Evolutionary conservation across 2,888 invertebrate genomes (phyloP), one percentile per base, ranked within the genome.

Genomic region (Drosophila flavopinicola): DNA sequence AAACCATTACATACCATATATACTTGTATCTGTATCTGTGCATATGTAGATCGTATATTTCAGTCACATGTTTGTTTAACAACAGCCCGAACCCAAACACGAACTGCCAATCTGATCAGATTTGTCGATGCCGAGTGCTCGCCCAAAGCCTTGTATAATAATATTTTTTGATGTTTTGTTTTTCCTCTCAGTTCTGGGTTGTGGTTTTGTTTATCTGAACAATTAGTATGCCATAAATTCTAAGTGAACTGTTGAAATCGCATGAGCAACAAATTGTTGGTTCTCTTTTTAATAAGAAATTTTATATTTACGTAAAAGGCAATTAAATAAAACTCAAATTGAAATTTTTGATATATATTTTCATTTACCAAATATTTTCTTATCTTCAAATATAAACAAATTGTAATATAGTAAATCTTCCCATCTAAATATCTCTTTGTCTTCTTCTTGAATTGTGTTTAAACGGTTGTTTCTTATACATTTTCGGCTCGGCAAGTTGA

Each of bases 151-250:
- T 47, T 17, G 42, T 52, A 42, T 25, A 56, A 52, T 64, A 58
- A 24, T 44, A 51, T 33, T 11, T n/a, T 13, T 32, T 27, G 1
- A 6, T 10, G 15, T 25, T 11, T 57, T 39, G 24, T 15, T 24
- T 9, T 9, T 20, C 29, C 7, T 3, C 29, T 30, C 23, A 1
- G 6, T 24, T 30, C 13, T 11, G 30, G n/a, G 10, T 33, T 23
- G 33, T 23, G 10, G 10, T 51, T 66, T 72, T 70, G 73, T 73
- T 73, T 79, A 79, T 69, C 23, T 60, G 29, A 44, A 29, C 45
- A 75, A 68, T 82, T 75, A 75, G 75, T 59, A 24, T 39, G 45
- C 58, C 52, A 75, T 78, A 66, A 66, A 75, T 61, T 66, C 42
- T 29, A 42, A 59, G 23, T 42, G 47, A 24, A 37, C 39, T 11